phyloP scores from a whole-genome alignment of 2,113 vertebrate species.

The Eublepharis macularius region DNA sequence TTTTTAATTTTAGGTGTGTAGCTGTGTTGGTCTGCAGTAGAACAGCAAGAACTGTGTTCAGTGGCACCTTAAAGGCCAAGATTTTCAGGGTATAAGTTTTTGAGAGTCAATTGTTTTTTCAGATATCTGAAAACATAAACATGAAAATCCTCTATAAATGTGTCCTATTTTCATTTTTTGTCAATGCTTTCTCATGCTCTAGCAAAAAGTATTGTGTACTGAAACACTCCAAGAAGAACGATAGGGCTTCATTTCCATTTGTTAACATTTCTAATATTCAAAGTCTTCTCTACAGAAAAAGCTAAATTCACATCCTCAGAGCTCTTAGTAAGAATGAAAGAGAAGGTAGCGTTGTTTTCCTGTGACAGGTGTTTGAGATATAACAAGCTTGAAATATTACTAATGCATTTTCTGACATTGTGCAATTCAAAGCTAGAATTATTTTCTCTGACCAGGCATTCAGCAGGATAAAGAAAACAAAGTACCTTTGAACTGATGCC shows the following conservation, averaged over 20 bases:
- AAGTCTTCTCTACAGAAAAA: not conserved
- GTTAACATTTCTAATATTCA: not conserved
- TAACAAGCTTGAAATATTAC: constrained; percentile 31
- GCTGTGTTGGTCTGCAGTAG: too few relatives aligned
- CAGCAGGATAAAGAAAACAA: constrained; percentile 10
- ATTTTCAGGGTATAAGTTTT: too few relatives aligned
- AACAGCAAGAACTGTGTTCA: too few relatives aligned
- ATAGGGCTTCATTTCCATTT: not conserved
- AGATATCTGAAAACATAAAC: too few relatives aligned
- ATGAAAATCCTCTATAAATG: too few relatives aligned
- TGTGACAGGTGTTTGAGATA: not conserved
- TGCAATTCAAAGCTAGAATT: not conserved
- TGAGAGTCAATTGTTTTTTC: too few relatives aligned
- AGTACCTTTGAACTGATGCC: constrained; percentile 17
- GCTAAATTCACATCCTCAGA: not conserved
- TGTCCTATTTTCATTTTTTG: too few relatives aligned
- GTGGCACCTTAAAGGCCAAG: too few relatives aligned
- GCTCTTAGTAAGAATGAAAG: not conserved
- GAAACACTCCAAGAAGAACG: too few relatives aligned
- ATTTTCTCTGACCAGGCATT: not conserved
- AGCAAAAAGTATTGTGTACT: too few relatives aligned
- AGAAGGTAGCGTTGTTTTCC: not conserved
- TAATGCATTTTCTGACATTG: not conserved
- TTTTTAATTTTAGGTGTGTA: too few relatives aligned
- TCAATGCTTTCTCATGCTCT: too few relatives aligned